Conservation (phyloP, 2,888 invertebrate genomes). For the Ectemnius continuus region DNA sequence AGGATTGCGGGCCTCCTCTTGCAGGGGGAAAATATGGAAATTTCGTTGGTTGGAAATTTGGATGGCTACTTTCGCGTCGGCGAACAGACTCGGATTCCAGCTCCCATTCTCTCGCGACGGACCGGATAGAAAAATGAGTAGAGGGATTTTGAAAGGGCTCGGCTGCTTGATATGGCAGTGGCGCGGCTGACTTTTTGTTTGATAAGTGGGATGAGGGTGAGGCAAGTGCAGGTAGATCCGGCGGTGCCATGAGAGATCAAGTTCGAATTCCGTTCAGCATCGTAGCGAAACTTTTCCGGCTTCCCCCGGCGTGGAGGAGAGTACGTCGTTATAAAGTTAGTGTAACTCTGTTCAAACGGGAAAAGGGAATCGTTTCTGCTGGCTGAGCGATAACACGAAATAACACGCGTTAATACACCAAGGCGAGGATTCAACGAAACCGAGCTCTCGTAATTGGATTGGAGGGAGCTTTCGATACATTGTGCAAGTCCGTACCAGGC, state of each 20-base stretch:
- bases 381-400: constrained; percentile 27
- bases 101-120: no score
- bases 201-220: no score
- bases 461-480: constrained; percentile 11
- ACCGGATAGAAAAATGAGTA: not conserved
- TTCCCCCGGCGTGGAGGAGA: not conserved
- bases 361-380: constrained; percentile 6
- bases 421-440: constrained; percentile 33
- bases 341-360: constrained; percentile 5
- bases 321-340: constrained; percentile 7
- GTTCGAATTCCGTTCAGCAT: constrained; percentile 1
- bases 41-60: not conserved
- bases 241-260: constrained; percentile 1
- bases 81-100: not conserved
- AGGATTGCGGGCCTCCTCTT: not conserved
- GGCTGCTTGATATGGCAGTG: not conserved
- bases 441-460: constrained; percentile 36
- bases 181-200: no score
- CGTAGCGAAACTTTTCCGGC: constrained; percentile 2
- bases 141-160: not conserved
- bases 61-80: not conserved
- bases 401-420: constrained; percentile 36
- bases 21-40: not conserved
- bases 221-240: not conserved
- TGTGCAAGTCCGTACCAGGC: not conserved